Evolutionary conservation across 2,113 vertebrate species (phyloP).

Genomic region (Anser cygnoides): DNA sequence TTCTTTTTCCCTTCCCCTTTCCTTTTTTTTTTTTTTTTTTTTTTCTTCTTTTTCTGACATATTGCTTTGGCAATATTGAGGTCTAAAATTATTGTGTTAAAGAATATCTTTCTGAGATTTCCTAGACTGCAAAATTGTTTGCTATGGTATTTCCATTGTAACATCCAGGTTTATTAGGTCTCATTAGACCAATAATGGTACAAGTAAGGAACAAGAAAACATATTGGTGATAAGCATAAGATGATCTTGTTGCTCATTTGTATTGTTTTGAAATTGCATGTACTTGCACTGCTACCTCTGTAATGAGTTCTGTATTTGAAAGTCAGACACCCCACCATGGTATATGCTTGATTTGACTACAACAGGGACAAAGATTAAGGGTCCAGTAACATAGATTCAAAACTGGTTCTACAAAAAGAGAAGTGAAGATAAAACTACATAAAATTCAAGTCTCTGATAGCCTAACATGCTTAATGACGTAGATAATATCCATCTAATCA

Average conservation of each 20-base stretch:
- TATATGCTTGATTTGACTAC: neutral
- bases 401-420: neutral
- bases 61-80: neutral
- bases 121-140: neutral
- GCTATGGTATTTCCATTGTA: neutral
- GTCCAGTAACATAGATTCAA: neutral
- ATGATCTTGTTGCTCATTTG: neutral
- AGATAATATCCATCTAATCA: neutral
- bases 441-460: neutral
- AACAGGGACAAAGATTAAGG: neutral
- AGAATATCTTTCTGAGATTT: neutral
- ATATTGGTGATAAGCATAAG: neutral
- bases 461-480: neutral
- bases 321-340: neutral
- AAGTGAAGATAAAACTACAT: neutral
- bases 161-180: neutral
- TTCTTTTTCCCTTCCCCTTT: neutral
- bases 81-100: neutral
- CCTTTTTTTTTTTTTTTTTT: no score
- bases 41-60: neutral
- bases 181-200: neutral
- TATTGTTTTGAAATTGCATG: neutral
- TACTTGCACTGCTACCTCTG: neutral
- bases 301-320: neutral
- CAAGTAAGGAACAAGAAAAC: neutral